phyloP scores from a whole-genome alignment of 2,888 invertebrate species.

The Hypercompe scribonia region DNA sequence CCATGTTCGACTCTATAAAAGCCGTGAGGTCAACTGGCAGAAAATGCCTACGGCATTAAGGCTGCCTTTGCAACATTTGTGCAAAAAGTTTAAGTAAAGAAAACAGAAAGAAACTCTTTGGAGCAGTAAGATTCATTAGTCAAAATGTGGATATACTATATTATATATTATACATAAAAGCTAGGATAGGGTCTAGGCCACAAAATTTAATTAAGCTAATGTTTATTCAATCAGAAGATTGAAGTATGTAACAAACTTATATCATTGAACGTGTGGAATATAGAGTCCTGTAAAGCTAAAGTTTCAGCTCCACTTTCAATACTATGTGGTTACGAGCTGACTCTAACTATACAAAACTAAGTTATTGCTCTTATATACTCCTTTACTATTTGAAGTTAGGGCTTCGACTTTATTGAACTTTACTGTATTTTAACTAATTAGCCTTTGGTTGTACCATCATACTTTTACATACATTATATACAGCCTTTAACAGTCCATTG shows the following conservation, averaged over 20 bases:
- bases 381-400: not conserved
- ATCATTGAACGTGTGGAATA: not conserved
- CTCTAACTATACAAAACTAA: not conserved
- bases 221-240: not conserved
- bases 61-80: too few species aligned
- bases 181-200: too few species aligned
- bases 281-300: not conserved
- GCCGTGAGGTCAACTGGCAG: too few species aligned
- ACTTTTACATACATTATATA: not conserved
- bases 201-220: not conserved
- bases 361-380: not conserved
- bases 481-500: too few species aligned
- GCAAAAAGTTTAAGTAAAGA: too few species aligned
- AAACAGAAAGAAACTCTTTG: too few species aligned
- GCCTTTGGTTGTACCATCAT: not conserved
- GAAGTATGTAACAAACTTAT: not conserved
- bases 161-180: too few species aligned
- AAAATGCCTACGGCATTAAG: too few species aligned
- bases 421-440: not conserved
- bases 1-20: too few species aligned
- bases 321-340: not conserved
- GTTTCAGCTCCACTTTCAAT: not conserved
- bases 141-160: not conserved
- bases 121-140: not conserved
- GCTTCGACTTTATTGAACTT: not conserved